A percentile compares a stretch with the other conserved stretches of the same genome.
Conservation (phyloP, 2,113 vertebrate species). For the Aleadryas rufinucha region DNA sequence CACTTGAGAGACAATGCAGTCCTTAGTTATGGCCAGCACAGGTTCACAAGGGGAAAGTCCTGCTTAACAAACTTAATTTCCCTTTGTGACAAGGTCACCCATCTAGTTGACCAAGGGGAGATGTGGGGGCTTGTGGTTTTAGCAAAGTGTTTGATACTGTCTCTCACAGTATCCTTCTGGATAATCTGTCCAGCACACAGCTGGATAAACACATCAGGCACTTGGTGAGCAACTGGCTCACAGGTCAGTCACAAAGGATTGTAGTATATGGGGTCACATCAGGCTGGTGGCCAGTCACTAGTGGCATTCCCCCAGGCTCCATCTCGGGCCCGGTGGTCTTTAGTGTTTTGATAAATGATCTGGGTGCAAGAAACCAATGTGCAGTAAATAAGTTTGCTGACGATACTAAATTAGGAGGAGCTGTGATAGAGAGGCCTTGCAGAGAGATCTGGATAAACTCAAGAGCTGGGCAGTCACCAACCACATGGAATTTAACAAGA, state of each 20-base stretch:
- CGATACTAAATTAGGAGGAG: fast-evolving
- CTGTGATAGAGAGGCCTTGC: background rate
- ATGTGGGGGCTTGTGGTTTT: background rate
- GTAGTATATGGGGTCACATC: background rate
- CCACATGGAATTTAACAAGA: background rate
- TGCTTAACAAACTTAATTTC: background rate
- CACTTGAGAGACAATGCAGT: background rate
- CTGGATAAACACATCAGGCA: background rate
- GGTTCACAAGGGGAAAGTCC: background rate
- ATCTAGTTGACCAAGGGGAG: background rate
- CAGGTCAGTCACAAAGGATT: background rate
- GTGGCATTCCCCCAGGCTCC: fast-evolving
- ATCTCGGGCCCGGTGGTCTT: background rate
- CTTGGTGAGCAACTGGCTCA: background rate
- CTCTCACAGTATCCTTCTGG: background rate
- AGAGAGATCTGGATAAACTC: background rate
- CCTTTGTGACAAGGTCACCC: background rate
- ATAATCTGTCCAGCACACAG: background rate
- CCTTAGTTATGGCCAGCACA: background rate
- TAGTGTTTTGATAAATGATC: background rate
- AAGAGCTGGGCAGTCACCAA: background rate
- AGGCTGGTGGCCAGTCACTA: background rate
- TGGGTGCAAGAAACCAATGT: background rate
- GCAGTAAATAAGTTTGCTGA: background rate
- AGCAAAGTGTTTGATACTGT: background rate